phyloP scores from a whole-genome alignment of 2,113 vertebrate genomes.

The Eulemur rufifrons region DNA sequence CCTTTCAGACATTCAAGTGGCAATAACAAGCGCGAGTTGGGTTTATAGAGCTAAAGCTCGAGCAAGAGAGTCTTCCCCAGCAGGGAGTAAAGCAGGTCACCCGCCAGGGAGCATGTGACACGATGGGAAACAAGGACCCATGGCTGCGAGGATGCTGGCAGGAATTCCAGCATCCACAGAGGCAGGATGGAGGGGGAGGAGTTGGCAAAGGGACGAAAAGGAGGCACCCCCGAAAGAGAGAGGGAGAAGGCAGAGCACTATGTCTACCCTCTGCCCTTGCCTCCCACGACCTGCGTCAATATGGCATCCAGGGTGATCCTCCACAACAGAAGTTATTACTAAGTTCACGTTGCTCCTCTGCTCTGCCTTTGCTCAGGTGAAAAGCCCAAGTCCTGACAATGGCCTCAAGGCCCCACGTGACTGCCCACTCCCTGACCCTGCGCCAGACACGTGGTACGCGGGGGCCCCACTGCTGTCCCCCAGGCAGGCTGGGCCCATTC shows the following conservation, averaged over 20 bases:
- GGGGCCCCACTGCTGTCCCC: neutral
- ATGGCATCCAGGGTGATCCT: neutral
- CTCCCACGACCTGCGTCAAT: neutral
- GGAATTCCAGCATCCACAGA: neutral
- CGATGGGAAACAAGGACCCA: neutral
- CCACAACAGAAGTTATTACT: neutral
- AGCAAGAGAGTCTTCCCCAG: neutral
- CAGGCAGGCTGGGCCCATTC: neutral
- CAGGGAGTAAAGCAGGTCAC: neutral
- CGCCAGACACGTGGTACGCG: too few relatives aligned
- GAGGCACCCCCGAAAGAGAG: neutral
- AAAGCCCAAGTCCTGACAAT: neutral
- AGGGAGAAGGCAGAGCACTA: neutral
- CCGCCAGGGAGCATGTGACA: rapidly evolving
- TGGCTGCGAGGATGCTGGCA: too few relatives aligned
- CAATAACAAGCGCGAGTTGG: neutral
- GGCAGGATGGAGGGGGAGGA: neutral
- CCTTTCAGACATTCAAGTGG: neutral
- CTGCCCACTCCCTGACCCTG: too few relatives aligned
- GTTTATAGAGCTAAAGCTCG: neutral
- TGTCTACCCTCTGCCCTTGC: neutral
- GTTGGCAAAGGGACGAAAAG: neutral
- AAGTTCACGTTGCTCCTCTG: neutral
- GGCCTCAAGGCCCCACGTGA: neutral
- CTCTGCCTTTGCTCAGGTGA: neutral